Base-by-base conservation (phyloP, 92 coral and sea anemone species). In the Zoanthus solanderi region DNA sequence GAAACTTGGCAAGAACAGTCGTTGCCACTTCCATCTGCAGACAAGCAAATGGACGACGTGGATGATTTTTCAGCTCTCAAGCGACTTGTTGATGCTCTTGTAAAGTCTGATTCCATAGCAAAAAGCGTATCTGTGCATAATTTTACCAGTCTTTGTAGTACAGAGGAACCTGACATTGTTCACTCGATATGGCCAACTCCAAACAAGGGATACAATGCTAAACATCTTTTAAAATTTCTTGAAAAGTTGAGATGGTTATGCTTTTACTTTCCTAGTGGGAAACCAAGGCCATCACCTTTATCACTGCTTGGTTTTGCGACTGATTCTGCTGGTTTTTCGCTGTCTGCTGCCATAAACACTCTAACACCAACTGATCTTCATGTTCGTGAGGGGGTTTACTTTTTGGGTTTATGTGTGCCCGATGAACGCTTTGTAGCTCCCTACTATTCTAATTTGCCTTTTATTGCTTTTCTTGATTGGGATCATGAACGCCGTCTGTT, bases 281-380 rank as follows among this genome's bases (percentile, higher is more conserved):
- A 45, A 42, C 42, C 42, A 34, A 34, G 42, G 1, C 42, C 42
- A 34, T 34, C 42, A 34, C 42, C 42, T 34, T 34, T 92, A 68
- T 65, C 88, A 63, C 84, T 91, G 68, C 42, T 88, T 47, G 87
- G 90, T 4, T 88, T 75, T 56, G 84, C 91, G 15, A 91, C 94
- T n/a, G 94, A 91, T 76, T 91, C 94, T 12, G 90, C 90, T 79
- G 88, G 94, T n/a, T 86, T 78, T 71, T 87, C 85, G 23, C 88
- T 88, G 32, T 79, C 94, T 23, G 92, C 90, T 13, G 92, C 94
- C 31, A 84, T 78, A 14, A 84, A 69, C 81, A 71, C 89, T 54
- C 72, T 84, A 91, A 92, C 92, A 32, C 90, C 89, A 18, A 65
- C 78, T 7, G 83, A 77, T 23, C 18, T 29, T 15, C 1, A 1